Conservation (phyloP, 2,797 vertebrate species). For the Artibeus lituratus region DNA sequence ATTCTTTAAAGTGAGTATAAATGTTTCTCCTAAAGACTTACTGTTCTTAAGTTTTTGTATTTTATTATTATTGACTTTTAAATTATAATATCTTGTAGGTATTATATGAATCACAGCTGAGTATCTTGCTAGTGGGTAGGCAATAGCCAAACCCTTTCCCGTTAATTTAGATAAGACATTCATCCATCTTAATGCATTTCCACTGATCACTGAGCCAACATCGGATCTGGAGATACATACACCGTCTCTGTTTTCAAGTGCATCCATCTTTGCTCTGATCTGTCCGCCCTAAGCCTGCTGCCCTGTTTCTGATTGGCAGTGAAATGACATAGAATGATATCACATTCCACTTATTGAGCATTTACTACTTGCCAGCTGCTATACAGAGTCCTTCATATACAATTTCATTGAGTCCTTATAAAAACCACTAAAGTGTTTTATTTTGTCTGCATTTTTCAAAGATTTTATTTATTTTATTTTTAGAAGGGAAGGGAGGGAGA, state of each 20-base stretch:
- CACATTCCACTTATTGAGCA: neutral
- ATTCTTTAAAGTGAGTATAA: constrained; percentile 23
- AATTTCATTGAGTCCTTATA: neutral
- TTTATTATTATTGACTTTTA: constrained; percentile 28
- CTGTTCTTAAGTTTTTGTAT: constrained; percentile 35
- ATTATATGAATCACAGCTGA: neutral
- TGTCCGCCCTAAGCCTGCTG: neutral
- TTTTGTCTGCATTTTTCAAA: neutral
- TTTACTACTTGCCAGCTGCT: neutral
- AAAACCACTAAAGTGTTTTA: neutral
- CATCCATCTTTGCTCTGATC: neutral
- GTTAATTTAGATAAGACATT: neutral
- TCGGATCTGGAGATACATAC: neutral
- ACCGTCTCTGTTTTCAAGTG: neutral
- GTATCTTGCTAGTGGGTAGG: neutral
- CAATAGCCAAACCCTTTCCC: neutral
- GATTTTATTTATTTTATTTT: too few species aligned
- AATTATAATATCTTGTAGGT: neutral
- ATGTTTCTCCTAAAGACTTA: constrained; percentile 47
- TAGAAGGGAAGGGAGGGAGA: too few species aligned
- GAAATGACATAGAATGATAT: neutral
- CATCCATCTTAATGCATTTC: neutral
- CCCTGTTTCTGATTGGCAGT: neutral
- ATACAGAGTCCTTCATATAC: neutral
- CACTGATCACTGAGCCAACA: neutral